phyloP scores from a whole-genome alignment of 92 coral and sea anemone species.

The Porites lobata region DNA sequence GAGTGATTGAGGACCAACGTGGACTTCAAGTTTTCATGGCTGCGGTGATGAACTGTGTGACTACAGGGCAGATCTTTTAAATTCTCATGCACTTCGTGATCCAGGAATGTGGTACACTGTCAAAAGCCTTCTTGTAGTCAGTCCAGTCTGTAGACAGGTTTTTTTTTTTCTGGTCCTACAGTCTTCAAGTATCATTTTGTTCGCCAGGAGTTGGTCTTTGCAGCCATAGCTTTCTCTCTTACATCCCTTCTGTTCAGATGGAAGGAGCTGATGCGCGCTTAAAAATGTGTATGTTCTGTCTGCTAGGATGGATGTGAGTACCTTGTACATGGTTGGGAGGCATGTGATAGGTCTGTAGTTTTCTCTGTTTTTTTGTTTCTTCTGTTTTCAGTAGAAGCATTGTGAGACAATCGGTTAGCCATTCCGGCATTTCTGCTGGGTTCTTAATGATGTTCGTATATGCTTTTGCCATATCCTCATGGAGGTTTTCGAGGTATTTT shows the following conservation, averaged over 20 bases:
- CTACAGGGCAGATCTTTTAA: background rate
- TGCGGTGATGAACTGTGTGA: background rate
- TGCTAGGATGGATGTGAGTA: background rate
- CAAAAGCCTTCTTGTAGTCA: background rate
- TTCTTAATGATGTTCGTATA: background rate
- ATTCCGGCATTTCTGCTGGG: background rate
- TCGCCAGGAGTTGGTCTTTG: conserved; percentile 24
- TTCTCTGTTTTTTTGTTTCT: background rate
- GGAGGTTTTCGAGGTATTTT: background rate
- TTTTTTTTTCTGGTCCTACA: background rate
- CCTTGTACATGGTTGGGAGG: background rate
- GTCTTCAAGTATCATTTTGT: conserved; percentile 16
- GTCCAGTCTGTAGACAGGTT: conserved; percentile 6
- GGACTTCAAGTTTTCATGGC: too few relatives aligned
- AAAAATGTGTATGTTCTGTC: conserved; percentile 1
- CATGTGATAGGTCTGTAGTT: background rate
- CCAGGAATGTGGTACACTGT: background rate
- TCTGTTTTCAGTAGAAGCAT: background rate
- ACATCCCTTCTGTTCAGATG: conserved; percentile 28
- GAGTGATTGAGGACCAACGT: too few relatives aligned
- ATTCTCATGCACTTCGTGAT: background rate
- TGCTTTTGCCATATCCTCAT: background rate
- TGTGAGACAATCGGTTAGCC: background rate
- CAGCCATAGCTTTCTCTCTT: conserved; percentile 7
- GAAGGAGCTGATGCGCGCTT: background rate